These are phyloP conservation scores for Heptranchias perlo DNA, from an alignment of 2,113 vertebrate species.

Conservation along the genomic window DNA sequence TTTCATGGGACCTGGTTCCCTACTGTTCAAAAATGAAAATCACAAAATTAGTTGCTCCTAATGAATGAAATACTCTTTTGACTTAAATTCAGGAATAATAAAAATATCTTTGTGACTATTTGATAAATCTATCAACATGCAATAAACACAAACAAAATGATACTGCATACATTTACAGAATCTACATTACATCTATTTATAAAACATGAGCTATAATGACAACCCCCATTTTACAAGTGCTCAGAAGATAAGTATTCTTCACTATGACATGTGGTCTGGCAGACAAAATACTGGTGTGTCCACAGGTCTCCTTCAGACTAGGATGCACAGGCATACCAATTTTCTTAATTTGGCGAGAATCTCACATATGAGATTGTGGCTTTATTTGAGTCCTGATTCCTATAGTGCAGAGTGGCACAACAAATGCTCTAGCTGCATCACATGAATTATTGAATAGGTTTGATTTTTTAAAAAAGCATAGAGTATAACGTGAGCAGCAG, in stretches of 20 bases:
- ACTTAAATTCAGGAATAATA: neutral
- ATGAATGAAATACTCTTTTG: neutral
- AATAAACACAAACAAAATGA: neutral
- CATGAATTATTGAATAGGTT: neutral
- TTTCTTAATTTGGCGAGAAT: neutral
- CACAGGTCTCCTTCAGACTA: neutral
- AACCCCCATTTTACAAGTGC: neutral
- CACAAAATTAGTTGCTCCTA: neutral
- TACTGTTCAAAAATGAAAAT: neutral
- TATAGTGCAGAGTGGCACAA: neutral
- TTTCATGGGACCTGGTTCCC: conserved; percentile 54
- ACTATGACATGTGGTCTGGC: neutral
- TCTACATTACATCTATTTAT: neutral
- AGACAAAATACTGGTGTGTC: neutral
- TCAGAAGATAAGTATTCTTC: neutral
- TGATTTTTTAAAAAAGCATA: neutral
- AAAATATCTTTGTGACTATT: neutral
- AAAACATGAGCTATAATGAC: neutral
- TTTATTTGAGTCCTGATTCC: neutral
- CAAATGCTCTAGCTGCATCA: neutral
- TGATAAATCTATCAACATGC: neutral
- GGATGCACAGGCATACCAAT: neutral
- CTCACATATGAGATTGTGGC: no score
- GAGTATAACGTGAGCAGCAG: neutral
- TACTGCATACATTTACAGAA: neutral